Conservation (phyloP, 1,140 invertebrate genomes). For the Tetramorium parvispinum region DNA sequence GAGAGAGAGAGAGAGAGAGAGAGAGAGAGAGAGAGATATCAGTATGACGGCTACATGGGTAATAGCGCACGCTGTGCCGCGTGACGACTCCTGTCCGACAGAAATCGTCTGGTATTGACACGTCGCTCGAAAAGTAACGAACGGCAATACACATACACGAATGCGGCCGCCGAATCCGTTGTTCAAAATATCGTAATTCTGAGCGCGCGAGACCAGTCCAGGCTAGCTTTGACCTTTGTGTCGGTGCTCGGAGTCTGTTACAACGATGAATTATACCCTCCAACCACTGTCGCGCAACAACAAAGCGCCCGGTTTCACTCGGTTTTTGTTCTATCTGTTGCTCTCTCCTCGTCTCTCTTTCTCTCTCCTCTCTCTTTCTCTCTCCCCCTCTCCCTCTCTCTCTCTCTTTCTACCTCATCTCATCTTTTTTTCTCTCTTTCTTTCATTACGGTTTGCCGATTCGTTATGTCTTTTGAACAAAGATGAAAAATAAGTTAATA, state of each 20-base stretch:
- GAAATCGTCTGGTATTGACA: conserved; percentile 69
- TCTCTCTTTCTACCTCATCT: neutral
- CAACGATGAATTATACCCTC: conserved; percentile 78
- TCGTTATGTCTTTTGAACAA: conserved; percentile 51
- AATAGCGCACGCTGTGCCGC: conserved; percentile 53
- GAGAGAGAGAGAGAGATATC: conserved; percentile 12
- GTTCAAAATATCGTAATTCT: conserved; percentile 77
- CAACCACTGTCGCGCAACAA: conserved; percentile 80
- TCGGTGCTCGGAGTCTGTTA: conserved; percentile 76
- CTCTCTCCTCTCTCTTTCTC: neutral
- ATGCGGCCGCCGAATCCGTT: conserved; percentile 62
- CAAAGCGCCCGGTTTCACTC: conserved; percentile 72
- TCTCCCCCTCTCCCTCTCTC: conserved; percentile 24
- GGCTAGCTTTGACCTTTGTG: conserved; percentile 79
- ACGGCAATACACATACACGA: conserved; percentile 46
- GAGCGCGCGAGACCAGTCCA: conserved; percentile 66
- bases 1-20: neutral
- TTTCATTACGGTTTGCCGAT: conserved; percentile 29
- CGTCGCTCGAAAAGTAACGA: conserved; percentile 67
- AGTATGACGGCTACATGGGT: conserved; percentile 54
- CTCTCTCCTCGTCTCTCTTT: conserved; percentile 9
- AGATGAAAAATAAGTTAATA: conserved; percentile 64
- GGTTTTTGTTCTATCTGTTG: conserved; percentile 65
- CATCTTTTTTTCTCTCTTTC: neutral
- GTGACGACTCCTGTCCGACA: conserved; percentile 61